phyloP scores from a whole-genome alignment of 2,113 vertebrate genomes.

The Marcusenius ussheri region DNA sequence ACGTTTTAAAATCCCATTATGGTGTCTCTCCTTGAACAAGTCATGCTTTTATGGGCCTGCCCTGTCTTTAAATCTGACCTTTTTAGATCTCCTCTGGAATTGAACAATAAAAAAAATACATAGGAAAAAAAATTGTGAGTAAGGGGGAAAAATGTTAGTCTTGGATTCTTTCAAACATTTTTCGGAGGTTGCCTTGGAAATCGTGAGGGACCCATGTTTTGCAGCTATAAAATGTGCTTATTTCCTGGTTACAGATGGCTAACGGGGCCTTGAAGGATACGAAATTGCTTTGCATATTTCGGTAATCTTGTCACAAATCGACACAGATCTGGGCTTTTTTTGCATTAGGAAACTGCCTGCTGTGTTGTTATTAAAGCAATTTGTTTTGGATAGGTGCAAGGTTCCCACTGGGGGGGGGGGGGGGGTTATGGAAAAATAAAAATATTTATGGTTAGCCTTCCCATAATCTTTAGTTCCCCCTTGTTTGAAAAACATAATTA shows the following conservation, averaged over 20 bases:
- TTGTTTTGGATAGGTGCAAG: conserved; percentile 42
- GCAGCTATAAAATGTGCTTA: conserved; percentile 34
- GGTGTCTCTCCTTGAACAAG: conserved; percentile 76
- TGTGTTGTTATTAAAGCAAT: conserved; percentile 44
- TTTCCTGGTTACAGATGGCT: conserved; percentile 44
- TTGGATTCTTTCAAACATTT: conserved; percentile 32
- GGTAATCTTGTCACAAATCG: conserved; percentile 44
- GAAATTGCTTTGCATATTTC: conserved; percentile 43
- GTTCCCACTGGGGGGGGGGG: conserved; percentile 16
- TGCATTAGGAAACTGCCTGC: conserved; percentile 38
- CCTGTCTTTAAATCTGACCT: conserved; percentile 74
- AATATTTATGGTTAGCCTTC: conserved; percentile 8
- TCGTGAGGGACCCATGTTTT: conserved; percentile 31
- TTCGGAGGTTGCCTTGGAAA: conserved; percentile 26
- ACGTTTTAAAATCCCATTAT: conserved; percentile 78
- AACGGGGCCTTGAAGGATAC: conserved; percentile 35
- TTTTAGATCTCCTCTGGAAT: conserved; percentile 50
- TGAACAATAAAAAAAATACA: conserved; percentile 49
- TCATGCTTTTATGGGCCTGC: conserved; percentile 69
- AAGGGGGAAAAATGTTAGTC: conserved; percentile 37
- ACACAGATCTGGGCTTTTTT: conserved; percentile 34
- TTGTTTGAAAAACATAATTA: conserved; percentile 25
- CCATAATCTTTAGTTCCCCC: conserved; percentile 21
- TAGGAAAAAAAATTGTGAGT: conserved; percentile 22
- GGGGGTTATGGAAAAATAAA: conserved; percentile 15